Evolutionary conservation across 2,888 invertebrate species (phyloP).

Genomic region (Melanophora roralis): DNA sequence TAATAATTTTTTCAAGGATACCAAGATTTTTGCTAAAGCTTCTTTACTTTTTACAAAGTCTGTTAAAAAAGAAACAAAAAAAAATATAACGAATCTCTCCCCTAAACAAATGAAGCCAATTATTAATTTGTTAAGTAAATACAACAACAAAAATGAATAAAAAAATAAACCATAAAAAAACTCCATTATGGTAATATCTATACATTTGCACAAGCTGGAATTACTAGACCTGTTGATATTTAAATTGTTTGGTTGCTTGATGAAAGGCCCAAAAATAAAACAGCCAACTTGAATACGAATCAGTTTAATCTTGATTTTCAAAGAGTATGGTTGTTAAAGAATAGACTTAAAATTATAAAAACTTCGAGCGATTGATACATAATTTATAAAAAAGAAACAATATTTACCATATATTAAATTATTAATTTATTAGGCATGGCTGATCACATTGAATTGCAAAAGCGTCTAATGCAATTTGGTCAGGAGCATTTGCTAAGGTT

Average conservation of each 20-base stretch:
- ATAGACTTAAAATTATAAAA: not conserved
- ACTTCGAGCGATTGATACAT: not conserved
- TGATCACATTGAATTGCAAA: constrained; percentile 78
- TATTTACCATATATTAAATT: not conserved
- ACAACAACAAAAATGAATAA: not conserved
- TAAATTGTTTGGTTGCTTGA: constrained; percentile 16
- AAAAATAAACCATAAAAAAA: constrained; percentile 5
- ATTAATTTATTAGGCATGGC: constrained; percentile 76
- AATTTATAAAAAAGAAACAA: not conserved
- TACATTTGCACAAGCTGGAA: constrained; percentile 26
- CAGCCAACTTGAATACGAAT: constrained; percentile 36
- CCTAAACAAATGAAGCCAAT: not conserved
- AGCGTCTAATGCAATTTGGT: constrained; percentile 80
- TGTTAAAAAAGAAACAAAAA: not conserved
- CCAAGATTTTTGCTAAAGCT: constrained; percentile 5
- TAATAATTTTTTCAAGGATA: not conserved
- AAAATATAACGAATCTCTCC: not conserved
- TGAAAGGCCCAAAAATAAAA: constrained; percentile 36
- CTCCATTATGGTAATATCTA: not conserved
- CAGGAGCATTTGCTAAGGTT: constrained; percentile 90
- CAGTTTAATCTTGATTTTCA: constrained; percentile 44
- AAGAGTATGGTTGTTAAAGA: constrained; percentile 37
- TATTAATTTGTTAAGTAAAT: not conserved
- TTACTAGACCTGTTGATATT: constrained; percentile 45
- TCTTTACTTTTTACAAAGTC: not conserved